Evolutionary conservation across 2,888 invertebrate genomes (phyloP).

Genomic region (Daptonema setosum): DNA sequence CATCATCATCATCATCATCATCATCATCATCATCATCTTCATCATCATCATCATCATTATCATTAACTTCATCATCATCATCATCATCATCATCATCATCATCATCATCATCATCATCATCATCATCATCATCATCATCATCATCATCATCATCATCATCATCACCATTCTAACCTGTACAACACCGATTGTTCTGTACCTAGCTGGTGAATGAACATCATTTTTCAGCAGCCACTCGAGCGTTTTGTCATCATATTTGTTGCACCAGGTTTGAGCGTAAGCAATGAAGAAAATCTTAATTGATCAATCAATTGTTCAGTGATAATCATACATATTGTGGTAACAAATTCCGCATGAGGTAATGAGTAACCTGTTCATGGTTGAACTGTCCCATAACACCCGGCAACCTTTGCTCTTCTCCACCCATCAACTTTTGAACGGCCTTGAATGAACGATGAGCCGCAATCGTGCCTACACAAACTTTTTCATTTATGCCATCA

Average conservation of each 20-base stretch:
- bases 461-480: neutral
- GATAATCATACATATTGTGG: too few relatives aligned
- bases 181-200: too few relatives aligned
- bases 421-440: neutral
- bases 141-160: neutral
- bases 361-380: too few relatives aligned
- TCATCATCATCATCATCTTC: neutral
- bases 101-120: neutral
- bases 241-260: neutral
- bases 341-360: too few relatives aligned
- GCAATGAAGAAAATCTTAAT: neutral
- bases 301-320: too few relatives aligned
- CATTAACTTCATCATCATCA: neutral
- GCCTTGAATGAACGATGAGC: neutral
- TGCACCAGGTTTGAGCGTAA: neutral
- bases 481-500: neutral
- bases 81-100: neutral
- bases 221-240: neutral
- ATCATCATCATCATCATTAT: neutral
- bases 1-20: neutral
- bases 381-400: neutral
- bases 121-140: neutral
- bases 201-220: neutral
- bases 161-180: neutral
- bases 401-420: neutral